phyloP scores from a whole-genome alignment of 2,113 vertebrate species.

The Panurus biarmicus region DNA sequence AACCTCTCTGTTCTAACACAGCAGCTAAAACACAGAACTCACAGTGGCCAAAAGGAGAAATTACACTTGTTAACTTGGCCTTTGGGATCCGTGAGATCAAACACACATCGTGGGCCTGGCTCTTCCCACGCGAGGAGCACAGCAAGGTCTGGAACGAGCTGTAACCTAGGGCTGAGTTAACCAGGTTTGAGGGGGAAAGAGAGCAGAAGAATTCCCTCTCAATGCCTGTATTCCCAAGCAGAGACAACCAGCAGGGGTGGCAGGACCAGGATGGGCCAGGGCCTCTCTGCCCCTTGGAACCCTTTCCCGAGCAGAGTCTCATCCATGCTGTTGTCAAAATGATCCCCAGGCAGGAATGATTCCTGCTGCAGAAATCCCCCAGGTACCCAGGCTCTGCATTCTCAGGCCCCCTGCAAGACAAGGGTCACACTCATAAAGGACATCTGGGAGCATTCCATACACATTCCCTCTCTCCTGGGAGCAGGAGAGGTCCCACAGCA shows the following conservation, averaged over 20 bases:
- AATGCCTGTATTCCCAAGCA: not conserved
- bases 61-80: not conserved
- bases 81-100: not conserved
- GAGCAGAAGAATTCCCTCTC: not conserved
- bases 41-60: not conserved
- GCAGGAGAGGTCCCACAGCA: rapidly evolving
- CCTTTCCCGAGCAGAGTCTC: not conserved
- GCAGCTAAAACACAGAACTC: not conserved
- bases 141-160: not conserved
- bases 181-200: not conserved
- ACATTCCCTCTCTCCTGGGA: not conserved
- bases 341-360: not conserved
- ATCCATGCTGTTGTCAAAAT: rapidly evolving
- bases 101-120: not conserved
- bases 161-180: not conserved
- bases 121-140: not conserved
- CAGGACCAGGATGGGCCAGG: not conserved
- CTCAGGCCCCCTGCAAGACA: not conserved
- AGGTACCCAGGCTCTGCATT: not conserved
- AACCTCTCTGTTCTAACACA: not conserved
- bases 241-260: not conserved
- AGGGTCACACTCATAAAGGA: not conserved
- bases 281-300: not conserved
- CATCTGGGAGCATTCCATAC: not conserved
- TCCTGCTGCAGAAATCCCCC: not conserved